Conservation (phyloP, 1,140 invertebrate genomes). For the Drosophila sulfurigaster region DNA sequence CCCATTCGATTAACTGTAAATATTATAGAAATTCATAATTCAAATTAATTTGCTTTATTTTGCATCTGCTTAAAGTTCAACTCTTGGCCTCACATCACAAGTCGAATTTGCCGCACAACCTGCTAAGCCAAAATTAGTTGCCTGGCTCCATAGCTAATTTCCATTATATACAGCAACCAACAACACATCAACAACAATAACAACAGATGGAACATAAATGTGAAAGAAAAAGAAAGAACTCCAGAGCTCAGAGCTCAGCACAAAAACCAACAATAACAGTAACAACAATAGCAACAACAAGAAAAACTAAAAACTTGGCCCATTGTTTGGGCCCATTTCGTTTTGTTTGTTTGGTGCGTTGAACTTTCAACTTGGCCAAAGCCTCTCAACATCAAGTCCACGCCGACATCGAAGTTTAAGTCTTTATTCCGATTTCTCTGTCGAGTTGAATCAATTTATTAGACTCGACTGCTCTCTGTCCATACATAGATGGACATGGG, state of each 20-base stretch:
- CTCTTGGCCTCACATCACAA: constrained; percentile 33
- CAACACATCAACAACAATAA: constrained; percentile 5
- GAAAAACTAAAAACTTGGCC: constrained; percentile 14
- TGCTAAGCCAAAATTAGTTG: constrained; percentile 46
- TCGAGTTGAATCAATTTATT: constrained; percentile 67
- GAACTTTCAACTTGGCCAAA: constrained; percentile 70
- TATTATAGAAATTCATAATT: constrained; percentile 42
- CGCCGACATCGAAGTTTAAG: constrained; percentile 14
- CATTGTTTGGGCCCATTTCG: constrained; percentile 35
- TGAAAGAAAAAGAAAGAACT: constrained; percentile 1
- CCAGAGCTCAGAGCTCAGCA: neutral
- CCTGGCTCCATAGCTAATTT: constrained; percentile 59
- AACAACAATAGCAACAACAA: neutral
- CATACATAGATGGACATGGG: constrained; percentile 29
- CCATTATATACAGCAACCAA: constrained; percentile 30
- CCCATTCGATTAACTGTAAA: constrained; percentile 54
- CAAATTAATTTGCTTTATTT: constrained; percentile 43
- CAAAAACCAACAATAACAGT: constrained; percentile 1
- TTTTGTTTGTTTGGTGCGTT: constrained; percentile 54
- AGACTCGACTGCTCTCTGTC: constrained; percentile 28
- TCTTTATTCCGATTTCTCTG: constrained; percentile 38
- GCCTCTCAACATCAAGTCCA: constrained; percentile 9
- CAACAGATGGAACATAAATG: constrained; percentile 15
- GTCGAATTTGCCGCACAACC: constrained; percentile 29
- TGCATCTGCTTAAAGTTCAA: constrained; percentile 57